Conservation (phyloP, 2,113 vertebrate species). For the Cyphotilapia sp. region DNA sequence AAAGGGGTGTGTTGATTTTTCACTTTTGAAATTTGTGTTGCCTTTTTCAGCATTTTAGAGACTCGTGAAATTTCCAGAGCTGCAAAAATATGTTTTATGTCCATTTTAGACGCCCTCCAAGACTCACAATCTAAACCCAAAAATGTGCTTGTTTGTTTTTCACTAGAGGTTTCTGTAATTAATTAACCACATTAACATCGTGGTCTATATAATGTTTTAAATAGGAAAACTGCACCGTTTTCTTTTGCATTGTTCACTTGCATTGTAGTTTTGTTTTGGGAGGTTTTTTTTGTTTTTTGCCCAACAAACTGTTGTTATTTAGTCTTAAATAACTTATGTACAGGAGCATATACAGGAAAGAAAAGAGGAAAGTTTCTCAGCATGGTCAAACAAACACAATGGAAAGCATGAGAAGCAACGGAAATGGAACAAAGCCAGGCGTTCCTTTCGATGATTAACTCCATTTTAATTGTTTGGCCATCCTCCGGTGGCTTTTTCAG, state of each 20-base stretch:
- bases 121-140: neutral
- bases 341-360: neutral
- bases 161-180: neutral
- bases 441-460: neutral
- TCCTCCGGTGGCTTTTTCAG: neutral
- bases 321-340: neutral
- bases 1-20: neutral
- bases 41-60: neutral
- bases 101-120: rapidly evolving
- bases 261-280: neutral
- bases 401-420: neutral
- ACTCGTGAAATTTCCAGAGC: neutral
- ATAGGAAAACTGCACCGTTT: neutral
- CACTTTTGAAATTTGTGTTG: neutral
- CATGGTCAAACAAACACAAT: neutral
- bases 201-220: neutral
- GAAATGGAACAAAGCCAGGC: neutral
- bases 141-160: neutral
- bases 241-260: neutral
- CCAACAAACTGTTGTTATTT: neutral
- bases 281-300: neutral
- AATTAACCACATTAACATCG: neutral
- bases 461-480: neutral
- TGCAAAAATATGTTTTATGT: neutral
- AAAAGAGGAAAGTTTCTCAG: neutral